Conservation (phyloP, 2,888 invertebrate genomes). For the Agrochola litura region DNA sequence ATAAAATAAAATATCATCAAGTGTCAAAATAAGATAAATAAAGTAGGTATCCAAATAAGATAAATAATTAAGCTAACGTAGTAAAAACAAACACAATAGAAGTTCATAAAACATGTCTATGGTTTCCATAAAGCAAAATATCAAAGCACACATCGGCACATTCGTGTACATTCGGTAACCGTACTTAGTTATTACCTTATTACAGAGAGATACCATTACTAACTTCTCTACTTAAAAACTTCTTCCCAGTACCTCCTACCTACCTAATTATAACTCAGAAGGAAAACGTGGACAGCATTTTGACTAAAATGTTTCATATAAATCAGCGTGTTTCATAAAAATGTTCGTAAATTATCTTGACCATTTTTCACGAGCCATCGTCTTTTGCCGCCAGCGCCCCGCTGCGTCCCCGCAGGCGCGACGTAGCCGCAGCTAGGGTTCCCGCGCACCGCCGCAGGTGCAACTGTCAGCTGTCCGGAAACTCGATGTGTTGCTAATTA, state of each 20-base stretch:
- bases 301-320: conserved; percentile 20
- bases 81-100: too few species aligned
- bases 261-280: conserved; percentile 11
- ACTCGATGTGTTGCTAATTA: conserved; percentile 72
- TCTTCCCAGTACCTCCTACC: background rate
- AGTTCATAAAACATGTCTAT: background rate
- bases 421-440: conserved; percentile 47
- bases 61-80: too few species aligned
- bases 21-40: too few species aligned
- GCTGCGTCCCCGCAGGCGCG: conserved; percentile 40
- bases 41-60: too few species aligned
- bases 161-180: background rate
- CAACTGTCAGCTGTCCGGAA: conserved; percentile 83
- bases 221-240: background rate
- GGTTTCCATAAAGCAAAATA: conserved; percentile 4
- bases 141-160: background rate
- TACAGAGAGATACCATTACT: background rate
- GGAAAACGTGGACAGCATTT: conserved; percentile 24
- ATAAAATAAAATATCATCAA: too few species aligned
- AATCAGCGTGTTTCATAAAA: conserved; percentile 49
- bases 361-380: conserved; percentile 72
- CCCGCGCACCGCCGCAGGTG: conserved; percentile 78
- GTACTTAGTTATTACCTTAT: background rate
- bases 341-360: conserved; percentile 58
- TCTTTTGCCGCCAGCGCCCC: conserved; percentile 45